phyloP scores from a whole-genome alignment of 2,888 invertebrate genomes.

The Athalia circularis region DNA sequence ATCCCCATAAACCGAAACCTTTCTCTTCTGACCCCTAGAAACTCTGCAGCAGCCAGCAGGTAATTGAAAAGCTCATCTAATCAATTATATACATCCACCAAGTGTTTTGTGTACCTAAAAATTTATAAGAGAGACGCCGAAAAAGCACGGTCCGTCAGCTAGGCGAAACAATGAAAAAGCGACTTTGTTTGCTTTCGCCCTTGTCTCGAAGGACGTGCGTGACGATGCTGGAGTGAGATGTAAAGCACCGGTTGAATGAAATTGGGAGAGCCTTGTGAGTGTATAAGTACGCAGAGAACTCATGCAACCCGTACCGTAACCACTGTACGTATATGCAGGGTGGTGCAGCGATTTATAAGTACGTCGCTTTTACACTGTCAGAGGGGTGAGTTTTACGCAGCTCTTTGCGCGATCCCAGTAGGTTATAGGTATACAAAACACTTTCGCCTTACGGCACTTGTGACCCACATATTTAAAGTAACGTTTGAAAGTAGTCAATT shows the following conservation, averaged over 20 bases:
- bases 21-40: background rate
- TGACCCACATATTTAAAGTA: slow-evolving; percentile 34
- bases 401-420: slow-evolving; percentile 24
- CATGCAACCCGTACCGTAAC: background rate
- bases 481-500: background rate
- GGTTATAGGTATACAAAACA: slow-evolving; percentile 1
- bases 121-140: slow-evolving; percentile 12
- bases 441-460: slow-evolving; percentile 25
- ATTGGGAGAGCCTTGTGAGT: background rate
- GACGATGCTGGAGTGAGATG: slow-evolving; percentile 20
- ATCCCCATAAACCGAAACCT: background rate
- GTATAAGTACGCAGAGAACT: background rate
- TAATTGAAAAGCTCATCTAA: slow-evolving; percentile 1
- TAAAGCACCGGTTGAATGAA: slow-evolving; percentile 19
- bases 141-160: background rate
- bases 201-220: slow-evolving; percentile 21
- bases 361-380: background rate
- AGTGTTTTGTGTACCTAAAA: background rate
- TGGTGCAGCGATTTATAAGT: slow-evolving; percentile 31
- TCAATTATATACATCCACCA: background rate
- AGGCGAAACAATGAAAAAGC: slow-evolving; percentile 6
- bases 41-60: background rate
- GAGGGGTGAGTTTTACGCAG: slow-evolving; percentile 37
- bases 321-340: background rate
- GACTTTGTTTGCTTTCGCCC: slow-evolving; percentile 17